Percentiles rank a stretch among this genome's conserved stretches.
Evolutionary conservation across 2,888 invertebrate species (phyloP).

Genomic region (Desoria tigrina): DNA sequence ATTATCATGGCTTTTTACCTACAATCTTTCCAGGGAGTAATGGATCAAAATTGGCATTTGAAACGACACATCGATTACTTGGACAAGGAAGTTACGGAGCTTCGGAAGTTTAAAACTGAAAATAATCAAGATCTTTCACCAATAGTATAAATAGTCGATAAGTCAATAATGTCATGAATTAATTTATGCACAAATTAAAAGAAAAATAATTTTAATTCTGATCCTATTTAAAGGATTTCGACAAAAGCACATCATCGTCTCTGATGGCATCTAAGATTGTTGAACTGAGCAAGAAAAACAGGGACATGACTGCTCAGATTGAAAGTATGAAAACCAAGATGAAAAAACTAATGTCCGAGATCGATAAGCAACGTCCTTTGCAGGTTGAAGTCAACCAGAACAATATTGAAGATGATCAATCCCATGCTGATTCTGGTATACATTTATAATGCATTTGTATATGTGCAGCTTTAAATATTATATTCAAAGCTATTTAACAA

Average conservation of each 20-base stretch:
- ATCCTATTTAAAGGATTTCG: background rate
- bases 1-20: background rate
- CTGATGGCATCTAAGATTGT: conserved; percentile 63
- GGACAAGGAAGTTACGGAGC: conserved; percentile 40
- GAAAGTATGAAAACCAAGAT: conserved; percentile 62
- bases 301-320: conserved; percentile 61
- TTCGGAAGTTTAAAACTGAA: conserved; percentile 32
- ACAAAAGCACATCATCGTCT: background rate
- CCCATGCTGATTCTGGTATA: background rate
- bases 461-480: too few relatives aligned
- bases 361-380: conserved; percentile 61
- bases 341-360: conserved; percentile 61
- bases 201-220: background rate
- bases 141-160: too few relatives aligned
- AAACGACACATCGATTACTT: conserved; percentile 38
- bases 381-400: conserved; percentile 28
- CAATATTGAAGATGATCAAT: conserved; percentile 29
- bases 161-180: too few relatives aligned
- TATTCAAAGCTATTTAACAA: too few relatives aligned
- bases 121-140: conserved; percentile 19
- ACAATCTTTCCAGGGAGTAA: conserved; percentile 28
- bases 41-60: conserved; percentile 47
- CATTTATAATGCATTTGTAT: background rate
- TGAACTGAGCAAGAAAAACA: conserved; percentile 67
- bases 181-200: too few relatives aligned